phyloP scores from a whole-genome alignment of 2,888 invertebrate genomes.

The Sinodicranocentrus sp. region DNA sequence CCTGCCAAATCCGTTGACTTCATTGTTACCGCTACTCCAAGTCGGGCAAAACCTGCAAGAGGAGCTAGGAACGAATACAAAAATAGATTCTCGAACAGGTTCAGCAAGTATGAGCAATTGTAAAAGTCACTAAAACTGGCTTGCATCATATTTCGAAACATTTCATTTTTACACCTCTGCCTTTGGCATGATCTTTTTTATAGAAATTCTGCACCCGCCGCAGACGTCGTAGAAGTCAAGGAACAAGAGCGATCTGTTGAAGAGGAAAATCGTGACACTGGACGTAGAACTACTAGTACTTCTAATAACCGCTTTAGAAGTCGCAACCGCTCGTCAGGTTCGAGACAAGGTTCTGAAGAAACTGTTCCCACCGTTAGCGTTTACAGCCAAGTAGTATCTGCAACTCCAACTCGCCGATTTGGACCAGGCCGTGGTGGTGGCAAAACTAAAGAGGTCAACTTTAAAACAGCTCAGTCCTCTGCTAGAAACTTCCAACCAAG shows the following conservation, averaged over 20 bases:
- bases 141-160: not conserved
- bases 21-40: conserved; percentile 75
- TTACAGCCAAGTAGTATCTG: conserved; percentile 74
- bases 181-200: too few species aligned
- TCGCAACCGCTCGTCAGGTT: conserved; percentile 63
- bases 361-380: conserved; percentile 73
- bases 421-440: conserved; percentile 59
- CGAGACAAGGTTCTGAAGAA: conserved; percentile 62
- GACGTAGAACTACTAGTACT: conserved; percentile 12
- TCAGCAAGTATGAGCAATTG: conserved; percentile 54
- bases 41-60: conserved; percentile 68
- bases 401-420: conserved; percentile 74
- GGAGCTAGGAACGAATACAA: conserved; percentile 59
- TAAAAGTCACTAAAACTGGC: too few species aligned
- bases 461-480: conserved; percentile 64
- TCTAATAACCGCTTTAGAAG: conserved; percentile 67
- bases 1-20: conserved; percentile 76
- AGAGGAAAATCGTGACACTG: conserved; percentile 40
- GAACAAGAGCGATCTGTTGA: conserved; percentile 34
- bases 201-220: conserved; percentile 53
- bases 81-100: conserved; percentile 70
- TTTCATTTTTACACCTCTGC: not conserved
- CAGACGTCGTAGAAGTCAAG: conserved; percentile 34
- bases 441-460: conserved; percentile 51
- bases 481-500: conserved; percentile 57